Percentiles rank a stretch among this genome's conserved stretches.
Conservation (phyloP, 23 tunicate species). For the Diplosoma virens region DNA sequence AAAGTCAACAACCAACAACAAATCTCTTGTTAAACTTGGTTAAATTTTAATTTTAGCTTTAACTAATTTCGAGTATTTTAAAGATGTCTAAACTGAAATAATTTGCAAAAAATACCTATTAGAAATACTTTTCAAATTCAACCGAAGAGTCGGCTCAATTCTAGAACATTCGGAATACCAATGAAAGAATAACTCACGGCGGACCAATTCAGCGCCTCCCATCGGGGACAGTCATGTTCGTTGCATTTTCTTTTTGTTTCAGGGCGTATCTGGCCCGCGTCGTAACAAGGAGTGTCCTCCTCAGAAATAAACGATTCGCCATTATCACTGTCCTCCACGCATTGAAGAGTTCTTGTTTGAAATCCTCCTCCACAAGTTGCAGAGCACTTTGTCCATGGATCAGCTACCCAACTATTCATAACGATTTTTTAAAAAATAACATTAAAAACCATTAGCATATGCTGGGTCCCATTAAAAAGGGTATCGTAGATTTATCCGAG, state of each 20-base stretch:
- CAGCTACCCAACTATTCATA: constrained; percentile 44
- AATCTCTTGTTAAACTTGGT: not conserved
- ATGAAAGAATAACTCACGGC: constrained; percentile 13
- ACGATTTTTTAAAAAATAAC: too few relatives aligned
- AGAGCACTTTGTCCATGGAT: constrained; percentile 71
- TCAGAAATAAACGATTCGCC: constrained; percentile 1
- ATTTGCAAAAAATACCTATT: too few relatives aligned
- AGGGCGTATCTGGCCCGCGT: constrained; percentile 7
- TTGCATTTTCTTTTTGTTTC: constrained; percentile 40
- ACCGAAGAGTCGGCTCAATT: not conserved
- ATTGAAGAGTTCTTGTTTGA: constrained; percentile 50
- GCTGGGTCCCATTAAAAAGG: too few relatives aligned
- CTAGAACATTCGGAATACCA: not conserved
- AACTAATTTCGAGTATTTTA: too few relatives aligned
- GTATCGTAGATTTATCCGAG: too few relatives aligned
- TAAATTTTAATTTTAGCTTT: not conserved
- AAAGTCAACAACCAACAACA: not conserved
- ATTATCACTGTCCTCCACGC: constrained; percentile 30
- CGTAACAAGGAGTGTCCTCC: constrained; percentile 17
- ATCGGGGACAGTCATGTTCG: constrained; percentile 48
- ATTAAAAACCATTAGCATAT: not conserved
- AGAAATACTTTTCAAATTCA: too few relatives aligned
- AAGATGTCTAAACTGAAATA: too few relatives aligned
- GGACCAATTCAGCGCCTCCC: constrained; percentile 49
- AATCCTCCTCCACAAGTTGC: constrained; percentile 49